Base-by-base conservation (phyloP, 2,888 invertebrate genomes). In the Chydorus sphaericus region DNA sequence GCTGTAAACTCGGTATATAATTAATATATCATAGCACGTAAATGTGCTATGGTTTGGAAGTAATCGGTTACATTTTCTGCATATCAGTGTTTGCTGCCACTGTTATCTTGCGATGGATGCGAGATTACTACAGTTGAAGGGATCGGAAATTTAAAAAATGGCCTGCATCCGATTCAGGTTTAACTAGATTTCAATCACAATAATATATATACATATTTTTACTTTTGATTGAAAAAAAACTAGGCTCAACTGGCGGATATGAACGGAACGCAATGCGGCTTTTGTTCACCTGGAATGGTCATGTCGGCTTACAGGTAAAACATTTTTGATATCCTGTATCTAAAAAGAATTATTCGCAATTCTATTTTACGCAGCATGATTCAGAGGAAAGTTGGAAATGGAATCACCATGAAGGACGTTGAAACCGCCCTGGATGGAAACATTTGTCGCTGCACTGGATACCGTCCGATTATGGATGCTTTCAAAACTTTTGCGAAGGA, bases 391-490 rank as follows among this genome's bases (percentile, higher is more conserved):
- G 28, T 11, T 20, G 44, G 44, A 2, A 28, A 4, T 23, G 23
- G n/a, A 28, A 63, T 81, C 28, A 77, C 77, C 1, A 76, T 77
- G 73, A 70, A 75, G 60, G 75, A 81, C 62, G 73, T 85, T 11
- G 84, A 85, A 65, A 77, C 82, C 62, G 76, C 79, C 0, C 80
- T 84, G 61, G 81, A 78, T 7, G 79, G 83, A 55, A 83, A 83
- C 62, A 75, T 82, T 16, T 85, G 85, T 61, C 72, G 85, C 57
- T 85, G 85, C 64, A 85, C 85, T 1, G 86, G 86, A 1, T 86
- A 85, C 65, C 73, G 71, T 11, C 65, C 71, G 14, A 70, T 71
- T 56, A 56, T 84, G 50, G 85, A 86, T 65, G 80, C 85, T 3
- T 84, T 87, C 68, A 86, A 86, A 68, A 78, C 82, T 1, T 80